Percentiles rank a stretch among this genome's conserved stretches.
Evolutionary conservation across 2,113 vertebrate genomes (phyloP).

Genomic region (Hyaena hyaena): DNA sequence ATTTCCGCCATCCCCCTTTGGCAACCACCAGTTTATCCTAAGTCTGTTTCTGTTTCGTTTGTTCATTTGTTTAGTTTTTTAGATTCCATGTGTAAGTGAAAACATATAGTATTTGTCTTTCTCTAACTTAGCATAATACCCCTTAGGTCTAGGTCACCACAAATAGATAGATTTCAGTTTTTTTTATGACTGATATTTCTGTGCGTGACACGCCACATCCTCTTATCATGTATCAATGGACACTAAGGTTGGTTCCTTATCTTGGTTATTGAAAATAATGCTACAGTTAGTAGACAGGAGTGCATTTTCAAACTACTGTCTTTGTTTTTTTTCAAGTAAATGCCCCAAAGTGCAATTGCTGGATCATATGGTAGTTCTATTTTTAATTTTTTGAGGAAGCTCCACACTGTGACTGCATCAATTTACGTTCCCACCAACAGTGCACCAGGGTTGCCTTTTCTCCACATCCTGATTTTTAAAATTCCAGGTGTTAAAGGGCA

Average conservation of each 20-base stretch:
- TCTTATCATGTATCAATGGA: neutral
- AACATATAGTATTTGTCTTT: no score
- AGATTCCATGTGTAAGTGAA: no score
- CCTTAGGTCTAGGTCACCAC: no score
- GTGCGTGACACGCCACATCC: neutral
- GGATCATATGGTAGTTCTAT: neutral
- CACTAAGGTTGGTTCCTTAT: neutral
- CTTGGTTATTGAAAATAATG: neutral
- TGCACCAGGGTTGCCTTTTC: neutral
- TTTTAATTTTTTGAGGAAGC: neutral
- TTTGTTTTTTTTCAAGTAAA: neutral
- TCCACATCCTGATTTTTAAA: neutral
- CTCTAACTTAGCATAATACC: no score
- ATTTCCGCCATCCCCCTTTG: no score
- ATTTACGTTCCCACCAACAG: neutral
- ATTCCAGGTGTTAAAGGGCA: neutral
- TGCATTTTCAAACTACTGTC: neutral
- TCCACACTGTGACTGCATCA: neutral
- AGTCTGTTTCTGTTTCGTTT: no score
- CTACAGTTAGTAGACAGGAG: neutral
- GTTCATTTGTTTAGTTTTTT: no score
- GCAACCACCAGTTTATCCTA: no score
- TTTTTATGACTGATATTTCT: neutral
- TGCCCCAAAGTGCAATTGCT: neutral
- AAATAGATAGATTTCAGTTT: neutral